Evolutionary conservation across 2,888 invertebrate species (phyloP), one percentile per base, ranked within the genome.

Genomic region (Sesia bembeciformis): DNA sequence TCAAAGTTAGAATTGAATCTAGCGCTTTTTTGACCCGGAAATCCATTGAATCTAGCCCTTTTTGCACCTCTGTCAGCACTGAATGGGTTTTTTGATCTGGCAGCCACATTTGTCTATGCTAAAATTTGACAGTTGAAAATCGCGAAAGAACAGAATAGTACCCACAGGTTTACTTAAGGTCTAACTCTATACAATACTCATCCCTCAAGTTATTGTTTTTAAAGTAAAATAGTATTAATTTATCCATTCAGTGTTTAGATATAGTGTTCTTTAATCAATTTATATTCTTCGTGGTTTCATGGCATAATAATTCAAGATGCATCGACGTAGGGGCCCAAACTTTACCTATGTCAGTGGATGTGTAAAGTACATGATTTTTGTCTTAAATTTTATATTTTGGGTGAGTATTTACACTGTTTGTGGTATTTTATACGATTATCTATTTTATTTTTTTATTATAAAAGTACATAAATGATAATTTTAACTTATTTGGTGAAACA

Each of bases 381-480:
- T 96, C 70, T 91, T 96, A 66, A 97, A 97, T 88, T 96, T 97
- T 77, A 88, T 96, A 66, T 96, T 96, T 84, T 97, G 96, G 97
- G 96, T 96, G 84, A 92, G 95, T 91, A 54, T 58, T 60, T 49
- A 46, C 39, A n/a, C 49, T 46, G 23, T 46, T 46, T 46, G 23
- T 4, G 46, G n/a, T 46, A 8, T 5, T 41, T 51, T 23, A 52
- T 40, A 5, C 7, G 7, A 40, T 40, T 40, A n/a, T 6, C n/a
- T 40, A n/a, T 52, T 52, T 39, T 38, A 40, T 52, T 40, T 51
- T 40, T 52, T 40, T 40, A 7, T 38, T 38, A 40, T 52, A 7
- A 40, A 52, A 7, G 7, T 46, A 46, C 8, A 23, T 4, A 43
- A 43, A 46, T 46, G n/a, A 7, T 23, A 23, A 23, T 23, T 23